Evolutionary conservation across 2,888 invertebrate species (phyloP).

Genomic region (Brachypterus glaber): DNA sequence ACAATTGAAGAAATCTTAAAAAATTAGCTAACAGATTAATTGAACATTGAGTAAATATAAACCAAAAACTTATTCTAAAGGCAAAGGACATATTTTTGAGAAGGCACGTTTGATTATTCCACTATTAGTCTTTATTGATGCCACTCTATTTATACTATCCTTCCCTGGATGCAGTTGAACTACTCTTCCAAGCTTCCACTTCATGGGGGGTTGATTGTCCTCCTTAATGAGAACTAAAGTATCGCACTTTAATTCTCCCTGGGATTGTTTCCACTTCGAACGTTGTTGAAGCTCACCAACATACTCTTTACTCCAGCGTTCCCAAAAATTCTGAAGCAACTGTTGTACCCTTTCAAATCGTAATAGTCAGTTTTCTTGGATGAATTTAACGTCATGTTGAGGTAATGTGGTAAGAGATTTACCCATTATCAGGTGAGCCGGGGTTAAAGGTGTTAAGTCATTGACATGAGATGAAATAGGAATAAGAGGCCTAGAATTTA

Average conservation of each 20-base stretch:
- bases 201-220: conserved; percentile 14
- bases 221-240: conserved; percentile 16
- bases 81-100: conserved; percentile 17
- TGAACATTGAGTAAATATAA: no score
- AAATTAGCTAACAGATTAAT: no score
- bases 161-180: conserved; percentile 13
- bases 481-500: no score
- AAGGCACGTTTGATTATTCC: conserved; percentile 16
- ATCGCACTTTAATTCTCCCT: conserved; percentile 1
- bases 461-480: no score
- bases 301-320: conserved; percentile 21
- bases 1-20: no score
- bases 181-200: conserved; percentile 16
- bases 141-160: conserved; percentile 16
- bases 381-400: no score
- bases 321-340: conserved; percentile 19
- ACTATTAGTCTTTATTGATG: conserved; percentile 13
- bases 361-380: no score
- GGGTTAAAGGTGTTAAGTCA: no score
- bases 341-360: no score
- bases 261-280: conserved; percentile 17
- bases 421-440: no score
- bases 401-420: no score
- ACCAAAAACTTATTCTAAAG: no score
- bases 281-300: conserved; percentile 19